These are phyloP conservation scores for Cephus nigrinus DNA, from an alignment of 2,888 invertebrate genomes.

Conservation along the genomic window DNA sequence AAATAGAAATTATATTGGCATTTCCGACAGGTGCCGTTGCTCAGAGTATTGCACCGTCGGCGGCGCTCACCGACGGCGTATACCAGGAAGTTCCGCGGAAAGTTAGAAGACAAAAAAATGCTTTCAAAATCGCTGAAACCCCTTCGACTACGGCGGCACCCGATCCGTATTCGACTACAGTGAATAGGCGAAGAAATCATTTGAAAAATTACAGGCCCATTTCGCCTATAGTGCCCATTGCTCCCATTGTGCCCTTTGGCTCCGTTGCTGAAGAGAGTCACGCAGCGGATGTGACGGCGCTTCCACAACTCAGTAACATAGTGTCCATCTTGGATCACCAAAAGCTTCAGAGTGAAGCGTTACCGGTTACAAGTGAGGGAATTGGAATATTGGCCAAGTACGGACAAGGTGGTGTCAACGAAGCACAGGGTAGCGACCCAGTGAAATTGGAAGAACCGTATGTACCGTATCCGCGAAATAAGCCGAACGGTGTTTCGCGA, in stretches of 20 bases:
- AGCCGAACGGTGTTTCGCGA: background rate
- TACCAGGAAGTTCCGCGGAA: conserved; percentile 23
- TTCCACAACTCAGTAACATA: background rate
- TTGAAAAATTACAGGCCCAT: background rate
- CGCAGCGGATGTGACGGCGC: background rate
- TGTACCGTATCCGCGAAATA: background rate
- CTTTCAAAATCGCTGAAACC: conserved; percentile 13
- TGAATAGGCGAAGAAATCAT: background rate
- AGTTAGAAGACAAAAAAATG: background rate
- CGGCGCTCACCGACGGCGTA: conserved; percentile 12
- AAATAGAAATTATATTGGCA: background rate
- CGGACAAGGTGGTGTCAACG: background rate
- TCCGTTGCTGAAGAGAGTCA: background rate
- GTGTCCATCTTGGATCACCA: conserved; percentile 3
- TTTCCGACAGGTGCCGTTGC: background rate
- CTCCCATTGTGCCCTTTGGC: background rate
- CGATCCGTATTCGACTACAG: background rate
- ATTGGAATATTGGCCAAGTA: background rate
- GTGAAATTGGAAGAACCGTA: background rate
- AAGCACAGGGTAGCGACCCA: background rate
- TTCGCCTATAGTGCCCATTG: background rate
- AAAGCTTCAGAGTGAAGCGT: background rate
- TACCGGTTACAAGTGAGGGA: background rate
- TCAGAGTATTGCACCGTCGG: background rate
- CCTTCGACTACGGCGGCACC: conserved; percentile 10